Conservation (phyloP, 2,113 vertebrate genomes). For the Albula glossodonta region DNA sequence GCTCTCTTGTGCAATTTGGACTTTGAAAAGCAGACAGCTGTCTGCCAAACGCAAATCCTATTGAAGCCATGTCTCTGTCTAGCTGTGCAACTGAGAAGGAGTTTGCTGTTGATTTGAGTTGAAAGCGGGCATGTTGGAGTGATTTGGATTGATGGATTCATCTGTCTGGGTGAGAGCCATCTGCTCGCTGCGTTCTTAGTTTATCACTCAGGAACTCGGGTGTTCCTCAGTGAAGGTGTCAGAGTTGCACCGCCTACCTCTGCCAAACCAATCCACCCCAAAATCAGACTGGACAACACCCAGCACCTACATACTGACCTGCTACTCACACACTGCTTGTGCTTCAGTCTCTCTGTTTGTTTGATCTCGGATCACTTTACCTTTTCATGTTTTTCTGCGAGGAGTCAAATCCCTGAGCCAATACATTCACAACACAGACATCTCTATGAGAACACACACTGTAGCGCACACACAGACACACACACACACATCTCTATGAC, state of each 20-base stretch:
- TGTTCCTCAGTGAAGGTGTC: not conserved
- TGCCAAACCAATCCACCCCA: not conserved
- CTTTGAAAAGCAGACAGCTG: not conserved
- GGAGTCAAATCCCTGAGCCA: too few relatives aligned
- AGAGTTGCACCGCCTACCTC: not conserved
- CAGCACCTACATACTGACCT: slow-evolving; percentile 12
- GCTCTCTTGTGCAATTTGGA: not conserved
- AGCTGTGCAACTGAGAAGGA: not conserved
- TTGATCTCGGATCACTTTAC: too few relatives aligned
- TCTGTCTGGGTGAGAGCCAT: slow-evolving; percentile 31
- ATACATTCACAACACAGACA: too few relatives aligned
- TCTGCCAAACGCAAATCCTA: not conserved
- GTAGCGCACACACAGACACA: too few relatives aligned
- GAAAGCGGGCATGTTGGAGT: slow-evolving; percentile 45
- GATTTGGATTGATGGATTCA: slow-evolving; percentile 46
- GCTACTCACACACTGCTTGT: not conserved
- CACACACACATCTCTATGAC: too few relatives aligned
- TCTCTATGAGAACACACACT: too few relatives aligned
- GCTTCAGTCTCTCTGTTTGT: slow-evolving; percentile 18
- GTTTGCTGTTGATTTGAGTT: slow-evolving; percentile 45
- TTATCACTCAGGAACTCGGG: not conserved
- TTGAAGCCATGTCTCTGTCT: slow-evolving; percentile 34
- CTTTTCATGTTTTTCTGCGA: too few relatives aligned
- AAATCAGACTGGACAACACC: not conserved
- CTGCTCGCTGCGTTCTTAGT: slow-evolving; percentile 9